Base-by-base conservation (phyloP, 30 jellyfish, hydroid and myxozoan species). In the Hydractinia symbiolongicarpus region DNA sequence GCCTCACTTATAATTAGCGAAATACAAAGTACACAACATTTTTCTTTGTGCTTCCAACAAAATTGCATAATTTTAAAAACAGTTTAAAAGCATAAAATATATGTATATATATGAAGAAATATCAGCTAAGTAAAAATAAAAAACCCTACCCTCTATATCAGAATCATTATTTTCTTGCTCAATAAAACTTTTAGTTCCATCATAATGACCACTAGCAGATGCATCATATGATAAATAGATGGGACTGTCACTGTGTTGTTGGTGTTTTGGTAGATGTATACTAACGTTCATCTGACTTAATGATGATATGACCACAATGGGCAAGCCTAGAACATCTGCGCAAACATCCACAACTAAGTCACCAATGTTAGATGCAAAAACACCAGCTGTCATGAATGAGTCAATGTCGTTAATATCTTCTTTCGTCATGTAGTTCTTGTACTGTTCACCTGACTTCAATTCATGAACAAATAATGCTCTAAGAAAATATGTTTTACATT, bases 271-370 rank as follows among this genome's bases (percentile, higher is more conserved):
- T n/a, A 64, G 74, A 64, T 64, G 74, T 6, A 64, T 64, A 51
- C 74, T 64, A 44, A 64, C 74, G 40, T 64, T 51, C 74, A 64
- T 64, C 9, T 64, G 9, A 13, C 16, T 44, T 13, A 64, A 6
- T 44, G 83, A 74, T 44, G 83, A 74, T 74, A 74, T 50, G n/a
- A 74, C 72, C 9, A 74, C 19, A 74, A 74, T 74, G 20, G 83
- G 72, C 30, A 50, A 44, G 15, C 64, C 64, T 7, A 74, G 30
- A 30, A 74, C 49, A 52, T 74, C 83, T n/a, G 83, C 73, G 4
- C 83, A 74, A 5, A 74, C 83, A 44, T 52, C 64, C 8, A 74
- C 72, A 5, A 74, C 83, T 21, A 74, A 50, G 54, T 74, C 83
- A 44, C 83, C 73, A 52, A 74, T 20, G 54, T 74, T 74, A 30